A percentile compares a stretch with the other conserved stretches of the same genome.
Evolutionary conservation across 2,797 vertebrate species (phyloP).

Genomic region (Graptemys geographica): DNA sequence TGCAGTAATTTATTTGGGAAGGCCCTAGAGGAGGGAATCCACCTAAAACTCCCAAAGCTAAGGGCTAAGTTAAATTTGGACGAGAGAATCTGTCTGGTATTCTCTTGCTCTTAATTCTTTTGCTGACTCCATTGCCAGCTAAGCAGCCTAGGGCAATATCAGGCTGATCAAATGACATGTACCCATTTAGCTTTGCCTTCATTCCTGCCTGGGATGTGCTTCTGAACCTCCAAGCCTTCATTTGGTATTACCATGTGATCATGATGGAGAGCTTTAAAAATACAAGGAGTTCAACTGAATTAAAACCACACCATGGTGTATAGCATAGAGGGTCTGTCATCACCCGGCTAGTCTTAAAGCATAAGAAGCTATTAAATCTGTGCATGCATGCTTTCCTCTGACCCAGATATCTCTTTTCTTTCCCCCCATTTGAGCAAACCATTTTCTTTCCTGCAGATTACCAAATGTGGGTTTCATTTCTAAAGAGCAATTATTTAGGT

Average conservation of each 20-base stretch:
- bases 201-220: not conserved
- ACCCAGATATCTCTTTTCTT: not conserved
- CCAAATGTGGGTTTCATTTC: not conserved
- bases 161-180: slow-evolving; percentile 4
- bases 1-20: not conserved
- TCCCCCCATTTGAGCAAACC: not conserved
- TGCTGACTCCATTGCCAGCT: not conserved
- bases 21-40: not conserved
- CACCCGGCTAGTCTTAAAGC: not conserved
- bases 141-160: not conserved
- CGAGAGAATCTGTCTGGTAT: not conserved
- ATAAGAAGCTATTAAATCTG: not conserved
- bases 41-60: not conserved
- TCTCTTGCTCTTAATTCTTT: not conserved
- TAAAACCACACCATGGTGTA: not conserved
- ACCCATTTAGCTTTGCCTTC: not conserved
- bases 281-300: not conserved
- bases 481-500: not conserved
- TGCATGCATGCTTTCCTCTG: not conserved
- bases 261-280: not conserved
- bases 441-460: not conserved
- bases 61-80: not conserved
- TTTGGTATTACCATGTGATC: not conserved
- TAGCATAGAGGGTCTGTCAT: not conserved
- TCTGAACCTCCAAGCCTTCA: not conserved